Conservation (phyloP, 2,797 vertebrate genomes). For the Pseudochaenichthys georgianus region DNA sequence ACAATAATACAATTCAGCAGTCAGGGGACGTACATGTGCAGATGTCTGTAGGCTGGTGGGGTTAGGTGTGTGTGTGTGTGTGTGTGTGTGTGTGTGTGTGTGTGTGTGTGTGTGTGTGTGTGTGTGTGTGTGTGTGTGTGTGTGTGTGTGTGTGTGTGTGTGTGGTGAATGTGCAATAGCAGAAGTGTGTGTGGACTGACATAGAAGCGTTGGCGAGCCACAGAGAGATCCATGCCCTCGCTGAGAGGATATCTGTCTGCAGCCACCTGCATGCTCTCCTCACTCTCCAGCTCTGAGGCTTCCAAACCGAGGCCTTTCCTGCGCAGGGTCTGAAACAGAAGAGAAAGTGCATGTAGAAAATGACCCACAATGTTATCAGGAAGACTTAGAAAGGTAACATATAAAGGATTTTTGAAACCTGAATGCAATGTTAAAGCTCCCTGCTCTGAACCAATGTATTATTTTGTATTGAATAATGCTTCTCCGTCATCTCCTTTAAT, state of each 20-base stretch:
- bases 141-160: not conserved
- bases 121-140: not conserved
- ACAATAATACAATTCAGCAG: too few species aligned
- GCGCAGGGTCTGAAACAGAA: slow-evolving; percentile 88
- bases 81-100: too few species aligned
- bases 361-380: not conserved
- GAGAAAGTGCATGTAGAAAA: slow-evolving; percentile 24
- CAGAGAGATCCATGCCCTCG: slow-evolving; percentile 87
- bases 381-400: not conserved
- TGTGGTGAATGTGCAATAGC: slow-evolving; percentile 1
- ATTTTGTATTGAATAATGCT: not conserved
- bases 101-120: too few species aligned
- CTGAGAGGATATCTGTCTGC: slow-evolving; percentile 83
- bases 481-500: not conserved
- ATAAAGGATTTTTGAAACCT: not conserved
- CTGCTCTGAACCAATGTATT: not conserved
- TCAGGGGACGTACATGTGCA: too few species aligned
- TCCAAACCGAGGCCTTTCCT: slow-evolving; percentile 92
- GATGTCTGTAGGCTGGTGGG: too few species aligned
- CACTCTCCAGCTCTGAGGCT: slow-evolving; percentile 87
- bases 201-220: slow-evolving; percentile 86
- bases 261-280: slow-evolving; percentile 81
- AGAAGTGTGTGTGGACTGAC: slow-evolving; percentile 82
- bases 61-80: too few species aligned
- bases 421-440: not conserved